phyloP scores from a whole-genome alignment of 2,797 vertebrate genomes.

The Pipistrellus pipistrellus region DNA sequence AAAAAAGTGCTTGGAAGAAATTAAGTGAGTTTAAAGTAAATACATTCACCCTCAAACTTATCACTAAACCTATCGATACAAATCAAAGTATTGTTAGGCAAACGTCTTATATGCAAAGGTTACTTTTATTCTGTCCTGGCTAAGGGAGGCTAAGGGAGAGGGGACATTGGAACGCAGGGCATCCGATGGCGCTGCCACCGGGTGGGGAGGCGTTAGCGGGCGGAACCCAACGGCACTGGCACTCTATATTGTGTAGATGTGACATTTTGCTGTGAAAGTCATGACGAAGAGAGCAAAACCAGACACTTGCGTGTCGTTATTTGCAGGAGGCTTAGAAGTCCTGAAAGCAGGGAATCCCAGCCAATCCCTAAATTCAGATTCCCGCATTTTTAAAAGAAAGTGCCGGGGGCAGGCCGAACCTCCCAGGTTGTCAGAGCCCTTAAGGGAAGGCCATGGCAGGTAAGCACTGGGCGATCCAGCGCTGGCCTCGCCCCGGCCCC shows the following conservation, averaged over 20 bases:
- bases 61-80: neutral
- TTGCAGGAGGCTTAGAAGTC: neutral
- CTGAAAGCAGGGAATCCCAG: neutral
- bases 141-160: neutral
- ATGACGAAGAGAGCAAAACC: neutral
- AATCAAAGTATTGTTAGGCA: slow-evolving; percentile 7
- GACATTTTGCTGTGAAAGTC: slow-evolving; percentile 16
- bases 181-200: no score
- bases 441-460: neutral
- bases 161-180: neutral
- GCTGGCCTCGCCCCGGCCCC: neutral
- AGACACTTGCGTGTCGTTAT: neutral
- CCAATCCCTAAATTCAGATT: neutral
- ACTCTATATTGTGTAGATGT: neutral
- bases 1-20: neutral
- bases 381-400: neutral
- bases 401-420: neutral
- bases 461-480: neutral
- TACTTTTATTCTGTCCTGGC: neutral
- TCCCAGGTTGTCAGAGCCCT: neutral
- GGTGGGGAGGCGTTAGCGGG: no score
- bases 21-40: slow-evolving; percentile 51
- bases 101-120: neutral
- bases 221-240: no score
- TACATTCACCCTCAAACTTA: neutral